A percentile compares a stretch with the other conserved stretches of the same genome.
phyloP scores from a whole-genome alignment of 2,113 vertebrate species.

The Nycticorax nycticorax region DNA sequence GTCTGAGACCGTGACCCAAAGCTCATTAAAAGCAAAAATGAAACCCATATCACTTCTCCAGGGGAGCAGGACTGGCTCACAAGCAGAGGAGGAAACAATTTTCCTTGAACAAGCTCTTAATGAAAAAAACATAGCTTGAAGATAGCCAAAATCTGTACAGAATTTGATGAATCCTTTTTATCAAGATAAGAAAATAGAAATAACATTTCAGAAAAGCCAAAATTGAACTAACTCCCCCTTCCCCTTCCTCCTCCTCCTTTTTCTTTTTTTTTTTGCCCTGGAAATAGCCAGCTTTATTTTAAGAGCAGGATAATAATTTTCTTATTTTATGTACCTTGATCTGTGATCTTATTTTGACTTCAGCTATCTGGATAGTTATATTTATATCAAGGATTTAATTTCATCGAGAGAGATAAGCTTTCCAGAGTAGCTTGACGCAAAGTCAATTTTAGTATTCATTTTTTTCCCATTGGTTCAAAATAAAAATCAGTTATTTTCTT shows the following conservation, averaged over 20 bases:
- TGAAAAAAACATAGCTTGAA: background rate
- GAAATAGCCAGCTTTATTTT: background rate
- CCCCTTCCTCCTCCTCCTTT: too few relatives aligned
- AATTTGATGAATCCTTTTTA: background rate
- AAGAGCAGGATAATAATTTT: background rate
- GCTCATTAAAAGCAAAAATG: background rate
- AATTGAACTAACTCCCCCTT: background rate
- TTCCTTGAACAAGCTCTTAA: background rate
- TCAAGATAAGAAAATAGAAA: background rate
- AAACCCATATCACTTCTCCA: background rate
- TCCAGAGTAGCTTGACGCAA: background rate
- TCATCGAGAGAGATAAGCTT: accelerated
- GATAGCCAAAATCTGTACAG: background rate
- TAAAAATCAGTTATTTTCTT: background rate
- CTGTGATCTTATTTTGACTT: background rate
- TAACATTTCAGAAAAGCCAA: background rate
- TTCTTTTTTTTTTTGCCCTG: too few relatives aligned
- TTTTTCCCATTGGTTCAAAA: background rate
- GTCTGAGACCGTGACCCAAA: background rate
- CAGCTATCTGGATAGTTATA: background rate
- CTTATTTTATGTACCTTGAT: background rate
- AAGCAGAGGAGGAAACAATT: background rate
- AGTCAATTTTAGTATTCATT: background rate
- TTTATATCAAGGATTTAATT: background rate
- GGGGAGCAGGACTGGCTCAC: background rate